Base-by-base conservation (phyloP, 2,797 vertebrate genomes). In the Okamejei kenojei region DNA sequence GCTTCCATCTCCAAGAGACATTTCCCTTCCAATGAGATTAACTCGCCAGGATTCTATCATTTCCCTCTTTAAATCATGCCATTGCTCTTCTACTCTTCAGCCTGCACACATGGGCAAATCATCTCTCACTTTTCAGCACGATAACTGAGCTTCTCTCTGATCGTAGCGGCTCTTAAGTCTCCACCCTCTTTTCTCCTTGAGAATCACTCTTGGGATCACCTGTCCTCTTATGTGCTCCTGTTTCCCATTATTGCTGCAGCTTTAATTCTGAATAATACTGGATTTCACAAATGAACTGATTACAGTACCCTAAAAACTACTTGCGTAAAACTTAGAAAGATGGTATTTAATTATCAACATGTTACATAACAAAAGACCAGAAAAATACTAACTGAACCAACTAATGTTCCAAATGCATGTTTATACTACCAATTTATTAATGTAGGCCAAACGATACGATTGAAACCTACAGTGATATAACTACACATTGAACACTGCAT, bases 241-340 rank as follows among this genome's bases (percentile, higher is more conserved):
- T n/a, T 61, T 86, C 58, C n/a, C 17, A 7, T 17, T 6, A 61
- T 86, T 63, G 58, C 82, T 86, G 6, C 58, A n/a, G 82, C 82
- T 86, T 86, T 86, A 65, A 86, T 17, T 86, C 61, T 86, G 82
- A 86, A 86, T 86, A 7, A 6, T n/a, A 65, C 26, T 63, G 82
- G 54, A 86, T 86, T 61, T 63, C 82, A 86, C 82, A 86, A 86
- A 63, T 63, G 26, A 63, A 17, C 58, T n/a, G 13, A 65, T 29
- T 19, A 15, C 82, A 86, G 82, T n/a, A 29, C 58, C 29, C 63
- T 32, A 84, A 86, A 86, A 86, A 10, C 1, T 17, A 8, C n/a
- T n/a, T 63, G 26, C 63, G 82, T 65, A 63, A 63, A 86, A 63
- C 82, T 29, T 63, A 61, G 29, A 63, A 65, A 58, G 54, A 2